Base-by-base conservation (phyloP, 2,113 vertebrate genomes). In the Gorsachius goisagi region DNA sequence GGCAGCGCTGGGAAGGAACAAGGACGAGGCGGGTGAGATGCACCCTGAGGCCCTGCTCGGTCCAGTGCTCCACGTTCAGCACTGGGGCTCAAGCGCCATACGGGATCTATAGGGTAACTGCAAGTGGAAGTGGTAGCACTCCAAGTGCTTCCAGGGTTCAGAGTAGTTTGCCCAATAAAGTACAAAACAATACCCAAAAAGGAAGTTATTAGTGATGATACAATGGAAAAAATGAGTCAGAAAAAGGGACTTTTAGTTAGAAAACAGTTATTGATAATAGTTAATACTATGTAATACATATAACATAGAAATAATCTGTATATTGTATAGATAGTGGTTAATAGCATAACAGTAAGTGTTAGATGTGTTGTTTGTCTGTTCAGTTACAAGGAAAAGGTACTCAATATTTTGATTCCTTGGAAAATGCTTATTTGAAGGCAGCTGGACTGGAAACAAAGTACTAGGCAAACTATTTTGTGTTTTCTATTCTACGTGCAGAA, bases 31-130 rank as follows among this genome's bases (percentile, higher is more conserved):
- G 26, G 44, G 28, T 1, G 13, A 44, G 2, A 2, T 24, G 35
- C 15, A 33, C 2, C 12, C 44, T 3, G 2, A 1, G 1, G 9
- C 18, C 26, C 23, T 16, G 13, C n/a, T 53, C 2, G 1, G 5
- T 5, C 45, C 58, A n/a, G 27, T 18, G 47, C 26, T 28, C 56
- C 63, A 39, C 32, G 12, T 33, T 55, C 52, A 39, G 27, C 82
- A 8, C 22, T 15, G 33, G 33, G 71, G 4, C 60, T 74, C 47
- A 26, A 39, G 3, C 21, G 3, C 20, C 11, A 4, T n/a, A 12
- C 22, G 14, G 50, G 47, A 72, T 20, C 30, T 39, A 6, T 10
- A 63, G 56, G 37, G 37, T 52, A 30, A 19, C 53, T 68, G 39
- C 26, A 17, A 47, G 20, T 15, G 28, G 22, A 58, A 44, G 35